Evolutionary conservation across 53 echinoderm and acorn worm genomes (phyloP).

Genomic region (Luidia sarsii): DNA sequence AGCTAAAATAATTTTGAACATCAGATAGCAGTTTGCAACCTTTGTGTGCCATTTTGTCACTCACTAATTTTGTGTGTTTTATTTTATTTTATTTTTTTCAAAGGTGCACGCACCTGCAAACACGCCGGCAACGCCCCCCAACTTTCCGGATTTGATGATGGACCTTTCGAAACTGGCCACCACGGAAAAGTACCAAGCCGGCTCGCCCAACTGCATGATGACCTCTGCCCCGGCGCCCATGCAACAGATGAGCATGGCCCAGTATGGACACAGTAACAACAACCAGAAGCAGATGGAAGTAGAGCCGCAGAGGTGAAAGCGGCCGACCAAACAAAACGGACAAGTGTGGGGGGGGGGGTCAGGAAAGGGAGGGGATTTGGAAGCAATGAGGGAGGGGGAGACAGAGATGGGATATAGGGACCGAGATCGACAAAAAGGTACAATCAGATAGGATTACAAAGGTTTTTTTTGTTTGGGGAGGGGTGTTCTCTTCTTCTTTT

Average conservation of each 20-base stretch:
- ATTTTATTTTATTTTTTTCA: constrained; percentile 16
- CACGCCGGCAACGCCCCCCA: constrained; percentile 99
- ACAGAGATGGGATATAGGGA: too few relatives aligned
- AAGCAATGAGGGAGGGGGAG: neutral
- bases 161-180: constrained; percentile 90
- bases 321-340: constrained; percentile 15
- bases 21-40: too few relatives aligned
- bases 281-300: constrained; percentile 74
- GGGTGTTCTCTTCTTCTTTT: neutral
- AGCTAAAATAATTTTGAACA: too few relatives aligned
- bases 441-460: too few relatives aligned
- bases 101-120: constrained; percentile 96
- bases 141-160: constrained; percentile 96
- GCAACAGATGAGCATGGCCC: constrained; percentile 37
- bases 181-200: constrained; percentile 76
- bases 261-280: constrained; percentile 61
- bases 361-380: neutral
- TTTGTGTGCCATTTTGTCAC: too few relatives aligned
- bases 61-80: too few relatives aligned
- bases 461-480: too few relatives aligned
- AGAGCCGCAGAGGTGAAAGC: constrained; percentile 75
- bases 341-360: constrained; percentile 4
- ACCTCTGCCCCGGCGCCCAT: constrained; percentile 71
- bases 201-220: constrained; percentile 86
- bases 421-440: too few relatives aligned